Conservation (phyloP, 2,113 vertebrate species). For the Origma solitaria region DNA sequence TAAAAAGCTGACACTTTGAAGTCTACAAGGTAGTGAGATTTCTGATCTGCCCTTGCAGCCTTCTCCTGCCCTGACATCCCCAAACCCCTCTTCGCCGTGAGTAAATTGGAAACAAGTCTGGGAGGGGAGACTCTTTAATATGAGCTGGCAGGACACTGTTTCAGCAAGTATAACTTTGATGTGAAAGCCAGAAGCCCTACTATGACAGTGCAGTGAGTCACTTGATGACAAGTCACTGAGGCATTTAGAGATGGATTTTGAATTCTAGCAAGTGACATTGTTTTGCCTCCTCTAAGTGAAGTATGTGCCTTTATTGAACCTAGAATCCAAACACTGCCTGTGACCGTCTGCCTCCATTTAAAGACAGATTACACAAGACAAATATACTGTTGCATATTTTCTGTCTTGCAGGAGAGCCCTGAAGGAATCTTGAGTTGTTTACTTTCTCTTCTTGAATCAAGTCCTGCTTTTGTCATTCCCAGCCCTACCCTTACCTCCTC, state of each 20-base stretch:
- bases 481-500: neutral
- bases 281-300: neutral
- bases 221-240: neutral
- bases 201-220: slow-evolving; percentile 40
- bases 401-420: neutral
- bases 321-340: neutral
- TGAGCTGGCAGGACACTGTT: neutral
- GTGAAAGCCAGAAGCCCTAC: neutral
- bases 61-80: neutral
- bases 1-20: neutral
- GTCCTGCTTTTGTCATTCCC: neutral
- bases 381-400: neutral
- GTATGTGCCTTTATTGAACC: slow-evolving; percentile 20
- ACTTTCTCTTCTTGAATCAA: neutral
- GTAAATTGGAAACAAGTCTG: neutral
- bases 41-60: neutral
- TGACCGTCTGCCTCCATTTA: neutral
- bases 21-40: neutral
- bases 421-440: neutral
- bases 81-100: neutral
- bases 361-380: neutral
- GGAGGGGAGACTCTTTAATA: neutral
- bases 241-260: neutral
- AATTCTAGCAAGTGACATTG: neutral
- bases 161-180: neutral